These are phyloP conservation scores for Diogma glabrata DNA, from an alignment of 2,888 invertebrate species.

Conservation along the genomic window DNA sequence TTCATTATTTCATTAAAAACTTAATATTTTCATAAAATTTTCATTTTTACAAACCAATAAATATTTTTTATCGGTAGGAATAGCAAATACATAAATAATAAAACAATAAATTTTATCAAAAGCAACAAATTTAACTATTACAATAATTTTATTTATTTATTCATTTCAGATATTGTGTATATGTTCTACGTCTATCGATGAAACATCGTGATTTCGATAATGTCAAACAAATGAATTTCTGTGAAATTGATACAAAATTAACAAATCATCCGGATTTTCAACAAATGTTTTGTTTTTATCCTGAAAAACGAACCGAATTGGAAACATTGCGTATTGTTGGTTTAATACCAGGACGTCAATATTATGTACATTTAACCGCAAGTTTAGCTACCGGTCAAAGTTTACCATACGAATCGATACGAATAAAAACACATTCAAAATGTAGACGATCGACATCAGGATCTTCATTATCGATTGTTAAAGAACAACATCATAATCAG, in stretches of 20 bases:
- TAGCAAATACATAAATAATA: background rate
- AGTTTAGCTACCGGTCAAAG: constrained; percentile 43
- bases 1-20: background rate
- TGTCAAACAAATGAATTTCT: constrained; percentile 30
- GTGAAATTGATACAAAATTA: constrained; percentile 31
- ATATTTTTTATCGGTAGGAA: too few relatives aligned
- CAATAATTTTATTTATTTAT: too few relatives aligned
- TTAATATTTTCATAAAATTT: background rate
- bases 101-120: too few relatives aligned
- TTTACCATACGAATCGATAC: constrained; percentile 44
- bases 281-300: constrained; percentile 30
- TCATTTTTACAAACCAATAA: background rate
- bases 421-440: constrained; percentile 34
- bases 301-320: constrained; percentile 31
- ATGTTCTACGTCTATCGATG: constrained; percentile 33
- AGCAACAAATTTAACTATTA: too few relatives aligned
- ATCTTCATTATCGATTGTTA: background rate
- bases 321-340: constrained; percentile 39
- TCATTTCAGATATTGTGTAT: constrained; percentile 31
- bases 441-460: constrained; percentile 19
- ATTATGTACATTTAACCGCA: constrained; percentile 46
- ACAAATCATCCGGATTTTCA: constrained; percentile 30
- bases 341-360: constrained; percentile 40
- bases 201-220: constrained; percentile 32
- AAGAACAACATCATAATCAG: too few relatives aligned